Evolutionary conservation across 2,797 vertebrate genomes (phyloP), one percentile per base, ranked within the genome.

Genomic region (Ataeniobius toweri): DNA sequence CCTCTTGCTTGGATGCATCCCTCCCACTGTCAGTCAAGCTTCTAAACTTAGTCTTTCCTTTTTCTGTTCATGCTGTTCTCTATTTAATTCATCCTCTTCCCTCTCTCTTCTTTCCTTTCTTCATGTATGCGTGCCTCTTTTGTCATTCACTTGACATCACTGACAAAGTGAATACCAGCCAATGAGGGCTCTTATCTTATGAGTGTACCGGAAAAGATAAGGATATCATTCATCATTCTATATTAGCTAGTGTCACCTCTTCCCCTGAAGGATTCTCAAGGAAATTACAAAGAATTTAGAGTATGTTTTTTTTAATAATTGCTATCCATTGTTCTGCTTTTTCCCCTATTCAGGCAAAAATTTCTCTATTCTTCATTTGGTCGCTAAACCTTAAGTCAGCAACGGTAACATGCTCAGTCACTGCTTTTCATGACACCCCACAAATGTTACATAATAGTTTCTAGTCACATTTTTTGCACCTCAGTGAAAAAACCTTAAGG

Each of bases 21-120:
- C 80, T 86, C 83, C 86, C 73, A 77, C 89, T 79, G 84, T 90
- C 84, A 80, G 90, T 90, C 79, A 86, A 87, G 78, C 69, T 75
- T 89, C 88, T 91, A 89, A 89, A 88, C 86, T 92, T 91, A 88
- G 88, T 79, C 77, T 85, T 75, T 81, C 78, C 85, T 75, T 81
- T 72, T 74, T 78, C 75, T 80, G 81, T 78, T 87, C 69, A 72
- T 83, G 44, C 50, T 69, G 78, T 80, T 46, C 80, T 89, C 86
- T 91, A 84, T 90, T 92, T 75, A 88, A 89, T 77, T 53, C 76
- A 68, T 53, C 68, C 46, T 76, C 81, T 50, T 71, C 9, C 46
- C 44, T 80, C 53, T 80, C 63, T 85, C 77, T 55, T 80, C 72
- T 51, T 50, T 58, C 75, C 77, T 63, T 69, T 50, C 77, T 73